Conservation (phyloP, 2,113 vertebrate genomes). For the Himantopus leucocephalus region DNA sequence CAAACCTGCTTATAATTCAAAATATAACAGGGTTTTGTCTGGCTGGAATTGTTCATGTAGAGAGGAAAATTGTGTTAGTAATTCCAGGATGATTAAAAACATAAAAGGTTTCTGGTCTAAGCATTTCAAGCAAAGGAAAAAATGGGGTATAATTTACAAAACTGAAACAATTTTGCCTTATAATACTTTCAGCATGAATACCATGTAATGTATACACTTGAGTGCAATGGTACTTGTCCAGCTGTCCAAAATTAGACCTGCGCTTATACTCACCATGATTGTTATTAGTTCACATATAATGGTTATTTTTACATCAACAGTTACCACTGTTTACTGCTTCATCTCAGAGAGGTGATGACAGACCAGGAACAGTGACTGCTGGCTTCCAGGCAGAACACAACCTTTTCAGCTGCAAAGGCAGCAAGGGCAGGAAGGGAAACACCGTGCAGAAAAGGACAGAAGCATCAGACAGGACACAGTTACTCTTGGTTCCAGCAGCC, state of each 20-base stretch:
- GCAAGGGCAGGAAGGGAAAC: neutral
- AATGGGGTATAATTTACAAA: neutral
- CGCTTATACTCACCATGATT: neutral
- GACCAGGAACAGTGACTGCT: neutral
- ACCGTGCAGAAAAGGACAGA: neutral
- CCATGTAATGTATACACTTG: neutral
- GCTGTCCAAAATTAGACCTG: neutral
- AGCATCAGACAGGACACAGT: neutral
- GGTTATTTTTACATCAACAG: neutral
- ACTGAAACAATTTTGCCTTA: neutral
- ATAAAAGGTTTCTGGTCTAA: neutral
- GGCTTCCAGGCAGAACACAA: neutral
- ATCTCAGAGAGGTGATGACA: neutral
- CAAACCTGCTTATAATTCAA: neutral
- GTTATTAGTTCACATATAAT: neutral
- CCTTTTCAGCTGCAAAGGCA: neutral
- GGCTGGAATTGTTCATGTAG: neutral
- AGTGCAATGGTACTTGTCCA: neutral
- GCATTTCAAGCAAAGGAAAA: neutral
- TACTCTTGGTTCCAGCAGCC: neutral
- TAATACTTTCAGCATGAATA: neutral
- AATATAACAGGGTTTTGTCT: neutral
- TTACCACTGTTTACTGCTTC: neutral
- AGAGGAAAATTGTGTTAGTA: neutral
- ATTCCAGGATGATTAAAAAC: slow-evolving; percentile 1